Percentiles rank a stretch among this genome's conserved stretches.
Conservation (phyloP, 2,113 vertebrate genomes). For the Saiga tatarica region DNA sequence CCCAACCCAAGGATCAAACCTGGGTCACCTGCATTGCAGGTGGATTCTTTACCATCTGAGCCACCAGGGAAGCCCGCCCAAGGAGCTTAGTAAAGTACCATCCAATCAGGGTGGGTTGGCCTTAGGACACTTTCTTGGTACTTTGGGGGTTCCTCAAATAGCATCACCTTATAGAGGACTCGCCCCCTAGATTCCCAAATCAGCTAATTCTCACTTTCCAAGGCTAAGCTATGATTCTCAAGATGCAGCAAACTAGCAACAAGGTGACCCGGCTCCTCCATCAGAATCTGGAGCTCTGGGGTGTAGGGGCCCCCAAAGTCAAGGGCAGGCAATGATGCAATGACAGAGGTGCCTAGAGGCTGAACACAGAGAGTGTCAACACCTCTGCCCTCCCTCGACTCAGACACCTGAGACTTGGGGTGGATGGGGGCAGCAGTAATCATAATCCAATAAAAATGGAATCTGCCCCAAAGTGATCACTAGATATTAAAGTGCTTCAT, state of each 20-base stretch:
- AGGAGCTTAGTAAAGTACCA: fast-evolving
- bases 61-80: neutral
- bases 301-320: fast-evolving
- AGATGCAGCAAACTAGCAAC: neutral
- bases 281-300: neutral
- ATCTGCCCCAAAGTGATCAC: neutral
- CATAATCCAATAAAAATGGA: neutral
- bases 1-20: neutral
- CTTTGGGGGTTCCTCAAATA: fast-evolving
- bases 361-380: fast-evolving
- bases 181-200: fast-evolving
- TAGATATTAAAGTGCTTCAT: neutral
- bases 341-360: fast-evolving
- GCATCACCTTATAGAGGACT: fast-evolving
- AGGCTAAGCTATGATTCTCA: neutral
- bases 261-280: neutral
- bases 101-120: fast-evolving
- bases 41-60: neutral
- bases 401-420: neutral
- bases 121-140: fast-evolving
- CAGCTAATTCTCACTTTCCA: neutral
- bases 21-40: neutral
- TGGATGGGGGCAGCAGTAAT: neutral
- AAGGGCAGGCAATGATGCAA: fast-evolving
- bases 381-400: neutral